Percentiles rank a stretch among this genome's conserved stretches.
Evolutionary conservation across 2,797 vertebrate species (phyloP).

Genomic region (Lophius americanus): DNA sequence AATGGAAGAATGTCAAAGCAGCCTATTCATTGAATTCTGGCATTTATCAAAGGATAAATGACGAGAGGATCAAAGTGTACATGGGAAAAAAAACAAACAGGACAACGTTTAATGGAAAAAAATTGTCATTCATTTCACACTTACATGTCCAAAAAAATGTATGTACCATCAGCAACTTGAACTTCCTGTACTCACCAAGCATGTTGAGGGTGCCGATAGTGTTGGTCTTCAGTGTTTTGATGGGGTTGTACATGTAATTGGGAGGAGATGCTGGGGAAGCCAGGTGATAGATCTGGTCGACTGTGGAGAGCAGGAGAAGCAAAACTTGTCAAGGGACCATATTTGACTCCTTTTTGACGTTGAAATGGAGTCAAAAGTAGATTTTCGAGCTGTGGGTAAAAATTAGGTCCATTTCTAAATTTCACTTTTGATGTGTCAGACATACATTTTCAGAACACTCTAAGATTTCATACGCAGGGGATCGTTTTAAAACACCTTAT

Average conservation of each 20-base stretch:
- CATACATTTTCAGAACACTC: no score
- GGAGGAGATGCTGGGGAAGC: slow-evolving; percentile 98
- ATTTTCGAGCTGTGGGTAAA: no score
- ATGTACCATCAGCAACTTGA: background rate
- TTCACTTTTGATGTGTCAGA: no score
- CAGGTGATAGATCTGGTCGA: slow-evolving; percentile 98
- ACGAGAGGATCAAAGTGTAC: no score
- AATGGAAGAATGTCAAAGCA: no score
- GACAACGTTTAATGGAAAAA: background rate
- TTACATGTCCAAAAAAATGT: background rate
- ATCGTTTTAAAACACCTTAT: no score
- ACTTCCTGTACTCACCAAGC: slow-evolving; percentile 87
- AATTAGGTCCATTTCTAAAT: no score
- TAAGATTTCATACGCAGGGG: no score
- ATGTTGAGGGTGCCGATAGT: slow-evolving; percentile 98
- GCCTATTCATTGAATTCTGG: no score
- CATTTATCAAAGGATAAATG: no score
- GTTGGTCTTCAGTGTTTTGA: slow-evolving; percentile 98
- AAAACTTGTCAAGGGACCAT: background rate
- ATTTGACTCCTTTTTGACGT: no score
- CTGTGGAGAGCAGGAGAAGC: slow-evolving; percentile 69
- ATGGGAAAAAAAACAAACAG: background rate
- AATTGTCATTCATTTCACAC: background rate
- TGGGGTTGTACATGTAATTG: slow-evolving; percentile 99
- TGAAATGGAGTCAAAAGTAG: no score